phyloP scores from a whole-genome alignment of 2,888 invertebrate genomes.

The Vanessa cardui region DNA sequence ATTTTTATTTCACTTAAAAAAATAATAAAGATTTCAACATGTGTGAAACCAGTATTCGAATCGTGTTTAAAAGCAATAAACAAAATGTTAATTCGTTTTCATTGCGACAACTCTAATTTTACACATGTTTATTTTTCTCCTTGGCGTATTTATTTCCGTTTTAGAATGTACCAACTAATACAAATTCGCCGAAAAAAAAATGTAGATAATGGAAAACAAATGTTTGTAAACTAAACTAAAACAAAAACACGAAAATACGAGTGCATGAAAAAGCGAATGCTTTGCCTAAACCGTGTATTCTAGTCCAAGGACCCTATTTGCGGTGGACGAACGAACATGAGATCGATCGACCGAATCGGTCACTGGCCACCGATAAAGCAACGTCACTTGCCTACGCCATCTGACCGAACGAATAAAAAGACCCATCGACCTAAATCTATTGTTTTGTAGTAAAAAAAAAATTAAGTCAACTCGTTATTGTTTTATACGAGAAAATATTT shows the following conservation, averaged over 20 bases:
- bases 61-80: too few relatives aligned
- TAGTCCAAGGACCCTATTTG: conserved; percentile 49
- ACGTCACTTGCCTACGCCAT: conserved; percentile 44
- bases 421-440: conserved; percentile 39
- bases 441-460: conserved; percentile 37
- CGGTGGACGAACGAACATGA: conserved; percentile 44
- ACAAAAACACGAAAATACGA: conserved; percentile 38
- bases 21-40: too few relatives aligned
- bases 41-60: too few relatives aligned
- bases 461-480: conserved; percentile 36
- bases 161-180: too few relatives aligned
- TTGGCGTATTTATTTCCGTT: too few relatives aligned
- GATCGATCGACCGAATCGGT: conserved; percentile 46
- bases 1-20: too few relatives aligned
- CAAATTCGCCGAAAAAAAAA: background rate
- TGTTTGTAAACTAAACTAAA: conserved; percentile 29
- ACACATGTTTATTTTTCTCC: too few relatives aligned
- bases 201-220: conserved; percentile 22
- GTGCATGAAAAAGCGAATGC: conserved; percentile 42
- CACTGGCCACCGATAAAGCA: conserved; percentile 42
- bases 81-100: too few relatives aligned
- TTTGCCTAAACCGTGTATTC: conserved; percentile 43
- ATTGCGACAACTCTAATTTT: too few relatives aligned
- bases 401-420: conserved; percentile 40
- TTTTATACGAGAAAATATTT: conserved; percentile 30